Percentiles rank a stretch among this genome's conserved stretches.
Conservation (phyloP, 2,113 vertebrate genomes). For the Dryoscopus gambensis region DNA sequence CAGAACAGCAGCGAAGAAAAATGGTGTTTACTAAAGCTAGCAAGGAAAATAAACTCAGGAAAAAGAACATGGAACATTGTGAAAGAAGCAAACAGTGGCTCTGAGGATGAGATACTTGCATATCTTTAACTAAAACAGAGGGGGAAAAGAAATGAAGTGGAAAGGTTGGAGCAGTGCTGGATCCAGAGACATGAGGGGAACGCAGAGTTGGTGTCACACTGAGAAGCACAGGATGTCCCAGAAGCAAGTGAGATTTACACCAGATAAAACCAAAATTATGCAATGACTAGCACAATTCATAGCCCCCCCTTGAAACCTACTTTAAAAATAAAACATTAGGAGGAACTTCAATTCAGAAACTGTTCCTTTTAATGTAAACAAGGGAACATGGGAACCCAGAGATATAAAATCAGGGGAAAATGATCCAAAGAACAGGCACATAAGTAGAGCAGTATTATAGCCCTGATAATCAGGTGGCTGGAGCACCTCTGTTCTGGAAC, state of each 20-base stretch:
- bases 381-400: not conserved
- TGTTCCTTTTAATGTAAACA: not conserved
- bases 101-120: not conserved
- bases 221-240: not conserved
- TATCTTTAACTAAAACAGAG: not conserved
- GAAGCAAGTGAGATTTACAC: not conserved
- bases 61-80: not conserved
- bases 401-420: not conserved
- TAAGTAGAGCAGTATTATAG: not conserved
- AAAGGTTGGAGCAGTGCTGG: not conserved
- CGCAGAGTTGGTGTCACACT: accelerated
- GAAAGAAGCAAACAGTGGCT: not conserved
- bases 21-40: not conserved
- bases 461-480: not conserved
- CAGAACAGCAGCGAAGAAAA: not conserved
- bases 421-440: not conserved
- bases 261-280: not conserved
- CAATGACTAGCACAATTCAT: not conserved
- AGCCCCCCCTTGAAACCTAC: not conserved
- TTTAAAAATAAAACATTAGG: not conserved
- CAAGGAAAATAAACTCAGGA: not conserved
- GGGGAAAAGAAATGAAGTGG: not conserved
- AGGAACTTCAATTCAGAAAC: not conserved
- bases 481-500: not conserved
- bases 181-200: not conserved